Evolutionary conservation across 2,797 vertebrate genomes (phyloP).

Genomic region (Channallabes apus): DNA sequence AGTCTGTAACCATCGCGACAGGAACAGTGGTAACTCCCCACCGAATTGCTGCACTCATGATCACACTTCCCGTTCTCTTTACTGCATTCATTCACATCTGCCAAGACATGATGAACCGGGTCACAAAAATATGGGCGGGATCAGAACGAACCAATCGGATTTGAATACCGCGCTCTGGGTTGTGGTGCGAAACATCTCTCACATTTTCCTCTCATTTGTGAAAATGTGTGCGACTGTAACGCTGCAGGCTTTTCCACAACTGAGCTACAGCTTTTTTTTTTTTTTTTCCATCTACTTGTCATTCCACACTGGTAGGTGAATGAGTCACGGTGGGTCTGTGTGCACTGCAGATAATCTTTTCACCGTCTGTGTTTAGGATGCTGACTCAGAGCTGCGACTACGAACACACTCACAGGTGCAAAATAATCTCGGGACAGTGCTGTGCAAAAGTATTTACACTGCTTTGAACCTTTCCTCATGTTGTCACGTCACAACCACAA

Average conservation of each 20-base stretch:
- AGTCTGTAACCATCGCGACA: constrained; percentile 85
- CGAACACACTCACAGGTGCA: not conserved
- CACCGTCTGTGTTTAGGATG: not conserved
- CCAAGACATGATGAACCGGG: constrained; percentile 35
- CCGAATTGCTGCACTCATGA: constrained; percentile 87
- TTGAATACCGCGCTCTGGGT: not conserved
- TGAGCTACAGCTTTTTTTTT: constrained; percentile 13
- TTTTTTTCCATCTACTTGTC: constrained; percentile 29
- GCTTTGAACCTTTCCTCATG: too few relatives aligned
- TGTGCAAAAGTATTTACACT: too few relatives aligned
- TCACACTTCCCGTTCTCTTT: constrained; percentile 81
- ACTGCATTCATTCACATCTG: constrained; percentile 91
- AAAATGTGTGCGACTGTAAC: constrained; percentile 23
- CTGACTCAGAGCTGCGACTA: constrained; percentile 19
- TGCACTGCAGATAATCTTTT: constrained; percentile 36
- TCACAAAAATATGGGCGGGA: not conserved
- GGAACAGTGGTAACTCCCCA: constrained; percentile 88
- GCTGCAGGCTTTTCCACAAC: constrained; percentile 6
- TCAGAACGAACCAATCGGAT: not conserved
- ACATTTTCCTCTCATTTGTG: constrained; percentile 33
- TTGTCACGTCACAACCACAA: too few relatives aligned
- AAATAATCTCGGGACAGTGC: not conserved
- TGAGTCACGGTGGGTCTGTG: constrained; percentile 75
- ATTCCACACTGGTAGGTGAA: constrained; percentile 53
- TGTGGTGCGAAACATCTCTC: not conserved